phyloP scores from a whole-genome alignment of 2,113 vertebrate genomes.

The Brachirus orientalis region DNA sequence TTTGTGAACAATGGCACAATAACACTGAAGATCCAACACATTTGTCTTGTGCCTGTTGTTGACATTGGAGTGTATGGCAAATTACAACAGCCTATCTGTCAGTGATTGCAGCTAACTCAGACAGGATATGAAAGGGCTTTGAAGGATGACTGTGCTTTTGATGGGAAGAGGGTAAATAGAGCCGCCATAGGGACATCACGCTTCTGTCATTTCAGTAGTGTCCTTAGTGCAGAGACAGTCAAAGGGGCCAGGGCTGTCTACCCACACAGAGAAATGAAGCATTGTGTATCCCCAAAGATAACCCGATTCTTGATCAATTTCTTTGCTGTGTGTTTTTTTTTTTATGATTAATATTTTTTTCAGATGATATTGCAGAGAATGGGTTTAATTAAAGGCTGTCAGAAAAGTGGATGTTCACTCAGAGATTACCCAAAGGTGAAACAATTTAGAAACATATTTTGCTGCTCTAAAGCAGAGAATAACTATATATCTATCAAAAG shows the following conservation, averaged over 20 bases:
- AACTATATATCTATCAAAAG: not conserved
- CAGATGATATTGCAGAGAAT: slow-evolving; percentile 15
- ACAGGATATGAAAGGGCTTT: slow-evolving; percentile 76
- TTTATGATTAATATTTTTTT: slow-evolving; percentile 14
- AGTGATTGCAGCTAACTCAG: slow-evolving; percentile 73
- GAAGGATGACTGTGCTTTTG: slow-evolving; percentile 67
- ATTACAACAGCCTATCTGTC: slow-evolving; percentile 77
- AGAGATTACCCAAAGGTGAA: slow-evolving; percentile 14
- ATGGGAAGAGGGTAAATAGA: slow-evolving; percentile 58
- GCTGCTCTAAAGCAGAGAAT: not conserved
- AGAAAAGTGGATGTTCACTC: slow-evolving; percentile 18
- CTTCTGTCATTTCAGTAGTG: slow-evolving; percentile 63
- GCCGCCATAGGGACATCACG: slow-evolving; percentile 49
- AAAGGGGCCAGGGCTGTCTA: slow-evolving; percentile 25
- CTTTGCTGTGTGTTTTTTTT: slow-evolving; percentile 28
- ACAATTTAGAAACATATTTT: slow-evolving; percentile 2
- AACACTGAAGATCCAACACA: slow-evolving; percentile 55
- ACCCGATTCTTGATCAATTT: slow-evolving; percentile 25
- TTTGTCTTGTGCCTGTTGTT: slow-evolving; percentile 71
- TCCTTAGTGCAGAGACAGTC: slow-evolving; percentile 51
- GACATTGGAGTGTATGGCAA: slow-evolving; percentile 71
- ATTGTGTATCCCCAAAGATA: slow-evolving; percentile 31
- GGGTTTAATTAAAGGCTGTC: slow-evolving; percentile 9
- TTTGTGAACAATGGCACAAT: slow-evolving; percentile 39
- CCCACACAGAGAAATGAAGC: slow-evolving; percentile 48